Evolutionary conservation across 1,140 invertebrate species (phyloP), one percentile per base, ranked within the genome.

Genomic region (Drosophila albomicans): DNA sequence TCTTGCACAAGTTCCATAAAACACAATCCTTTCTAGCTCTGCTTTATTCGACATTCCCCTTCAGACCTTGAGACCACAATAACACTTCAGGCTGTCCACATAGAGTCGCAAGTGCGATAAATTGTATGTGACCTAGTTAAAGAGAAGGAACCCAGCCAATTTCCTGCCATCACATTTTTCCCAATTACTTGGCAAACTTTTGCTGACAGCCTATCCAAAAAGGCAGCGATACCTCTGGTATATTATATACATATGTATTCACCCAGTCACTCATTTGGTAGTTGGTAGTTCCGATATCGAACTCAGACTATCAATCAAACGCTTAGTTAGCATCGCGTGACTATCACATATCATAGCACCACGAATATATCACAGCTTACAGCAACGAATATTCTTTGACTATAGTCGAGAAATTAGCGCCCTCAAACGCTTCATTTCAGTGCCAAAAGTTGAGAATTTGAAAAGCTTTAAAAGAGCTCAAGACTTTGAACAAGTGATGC

Each of bases 301-400:
- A 77, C 54, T 68, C 46, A 61, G 62, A 35, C 62, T 59, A 82
- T 88, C 84, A 78, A 84, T 88, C 84, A 72, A 48, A 69, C 38
- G 59, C 85, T 84, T 84, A 62, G 85, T 88, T 89, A 88, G 84
- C 78, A 88, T 88, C 78, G 84, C 84, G 84, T 88, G 84, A 89
- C 85, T 77, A 25, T 11, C 7, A 46, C 45, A 20, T 20, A 45
- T 32, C 7, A 35, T 6, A 32, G n/a, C 3, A 15, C 25, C n/a
- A 35, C 30, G 30, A 15, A 30, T 35, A 54, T 49, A 49, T 25
- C 16, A 11, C 20, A 13, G 41, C 13, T 43, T 13, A 43, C 41
- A 43, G 13, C 3, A 43, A 43, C 41, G n/a, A 43, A 43, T 13
- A 13, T 3, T 25, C 41, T 13, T 13, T 6, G 20, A 49, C 3